Conservation (phyloP, 2,113 vertebrate genomes). For the Dascyllus trimaculatus region DNA sequence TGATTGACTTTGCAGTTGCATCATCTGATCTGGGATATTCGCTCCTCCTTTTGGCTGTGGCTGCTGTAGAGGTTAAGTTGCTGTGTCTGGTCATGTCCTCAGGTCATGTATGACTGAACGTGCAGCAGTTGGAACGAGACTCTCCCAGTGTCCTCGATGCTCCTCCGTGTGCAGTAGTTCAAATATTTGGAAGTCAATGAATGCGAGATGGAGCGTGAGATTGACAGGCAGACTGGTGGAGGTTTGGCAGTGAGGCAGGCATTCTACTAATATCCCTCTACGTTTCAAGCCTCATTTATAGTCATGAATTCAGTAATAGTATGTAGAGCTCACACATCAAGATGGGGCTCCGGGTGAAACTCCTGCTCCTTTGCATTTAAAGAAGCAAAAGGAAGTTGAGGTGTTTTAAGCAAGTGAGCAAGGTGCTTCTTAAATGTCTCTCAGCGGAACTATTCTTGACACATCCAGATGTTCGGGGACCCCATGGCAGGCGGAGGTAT, state of each 20-base stretch:
- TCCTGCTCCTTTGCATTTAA: neutral
- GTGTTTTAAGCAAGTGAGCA: neutral
- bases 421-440: neutral
- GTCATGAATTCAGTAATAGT: constrained; percentile 1
- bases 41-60: constrained; percentile 26
- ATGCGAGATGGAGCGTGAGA: neutral
- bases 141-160: neutral
- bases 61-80: constrained; percentile 1
- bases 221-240: neutral
- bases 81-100: constrained; percentile 11
- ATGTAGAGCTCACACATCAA: neutral
- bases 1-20: neutral
- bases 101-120: neutral
- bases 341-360: neutral
- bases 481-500: neutral
- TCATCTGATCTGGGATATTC: constrained; percentile 18
- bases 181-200: constrained; percentile 4
- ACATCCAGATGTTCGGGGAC: neutral
- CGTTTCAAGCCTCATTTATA: constrained; percentile 22
- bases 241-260: neutral
- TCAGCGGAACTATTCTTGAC: neutral
- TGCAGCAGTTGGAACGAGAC: constrained; percentile 19
- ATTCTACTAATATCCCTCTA: constrained; percentile 16
- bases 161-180: neutral
- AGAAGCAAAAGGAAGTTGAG: constrained; percentile 5